Conservation (phyloP, 1,140 invertebrate genomes). For the Andricus grossulariae region DNA sequence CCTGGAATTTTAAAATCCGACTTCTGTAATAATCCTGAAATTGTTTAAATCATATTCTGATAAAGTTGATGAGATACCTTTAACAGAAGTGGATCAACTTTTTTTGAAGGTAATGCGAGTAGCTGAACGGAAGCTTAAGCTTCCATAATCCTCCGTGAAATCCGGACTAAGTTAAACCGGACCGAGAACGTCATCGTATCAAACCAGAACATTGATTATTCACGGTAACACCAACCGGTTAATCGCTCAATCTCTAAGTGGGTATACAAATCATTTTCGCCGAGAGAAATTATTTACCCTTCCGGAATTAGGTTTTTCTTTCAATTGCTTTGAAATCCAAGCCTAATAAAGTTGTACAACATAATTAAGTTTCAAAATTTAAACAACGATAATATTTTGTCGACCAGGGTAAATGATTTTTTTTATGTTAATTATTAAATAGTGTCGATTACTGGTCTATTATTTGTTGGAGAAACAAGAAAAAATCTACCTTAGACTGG, state of each 20-base stretch:
- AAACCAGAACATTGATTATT: conserved; percentile 69
- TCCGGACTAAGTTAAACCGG: conserved; percentile 62
- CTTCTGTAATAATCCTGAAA: too few relatives aligned
- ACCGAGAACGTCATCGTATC: conserved; percentile 65
- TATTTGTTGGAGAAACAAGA: too few relatives aligned
- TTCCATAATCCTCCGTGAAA: conserved; percentile 67
- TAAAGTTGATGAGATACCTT: not conserved
- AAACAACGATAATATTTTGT: too few relatives aligned
- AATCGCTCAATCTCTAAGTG: conserved; percentile 64
- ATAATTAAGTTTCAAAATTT: too few relatives aligned
- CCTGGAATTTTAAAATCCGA: too few relatives aligned
- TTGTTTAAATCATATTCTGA: not conserved
- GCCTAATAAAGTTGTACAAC: not conserved
- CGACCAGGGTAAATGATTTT: too few relatives aligned
- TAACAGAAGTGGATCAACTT: not conserved
- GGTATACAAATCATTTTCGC: not conserved
- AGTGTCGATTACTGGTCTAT: too few relatives aligned
- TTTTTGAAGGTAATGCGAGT: conserved; percentile 36
- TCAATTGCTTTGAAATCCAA: conserved; percentile 33
- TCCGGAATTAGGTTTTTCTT: too few relatives aligned
- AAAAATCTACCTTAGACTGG: too few relatives aligned
- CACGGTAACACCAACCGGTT: conserved; percentile 65
- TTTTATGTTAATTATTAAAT: too few relatives aligned
- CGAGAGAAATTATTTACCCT: too few relatives aligned
- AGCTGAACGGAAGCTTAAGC: conserved; percentile 68